Evolutionary conservation across 2,113 vertebrate species (phyloP).

Genomic region (Chunga burmeisteri): DNA sequence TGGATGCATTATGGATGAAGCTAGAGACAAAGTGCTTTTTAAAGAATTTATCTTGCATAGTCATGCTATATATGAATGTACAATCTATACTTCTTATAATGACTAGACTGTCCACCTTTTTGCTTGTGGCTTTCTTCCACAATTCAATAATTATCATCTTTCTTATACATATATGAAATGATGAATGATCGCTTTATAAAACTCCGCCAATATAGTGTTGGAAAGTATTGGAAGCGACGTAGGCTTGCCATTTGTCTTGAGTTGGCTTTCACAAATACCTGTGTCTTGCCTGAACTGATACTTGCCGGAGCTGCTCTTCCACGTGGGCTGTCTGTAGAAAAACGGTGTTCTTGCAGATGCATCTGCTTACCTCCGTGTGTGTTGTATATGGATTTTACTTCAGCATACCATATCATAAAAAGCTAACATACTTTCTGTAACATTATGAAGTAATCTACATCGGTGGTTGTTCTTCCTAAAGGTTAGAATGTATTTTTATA

Average conservation of each 20-base stretch:
- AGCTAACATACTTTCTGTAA: neutral
- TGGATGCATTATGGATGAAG: constrained; percentile 51
- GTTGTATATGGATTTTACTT: neutral
- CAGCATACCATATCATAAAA: neutral
- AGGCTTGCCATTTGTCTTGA: neutral
- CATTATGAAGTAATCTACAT: neutral
- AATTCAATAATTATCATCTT: neutral
- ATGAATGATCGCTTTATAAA: neutral
- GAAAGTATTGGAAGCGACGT: fast-evolving
- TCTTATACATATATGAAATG: neutral
- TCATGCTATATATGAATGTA: neutral
- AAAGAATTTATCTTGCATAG: constrained; percentile 9
- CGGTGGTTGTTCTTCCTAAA: neutral
- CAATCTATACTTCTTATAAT: neutral
- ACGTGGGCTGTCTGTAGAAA: neutral
- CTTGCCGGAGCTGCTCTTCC: neutral
- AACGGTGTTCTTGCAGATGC: neutral
- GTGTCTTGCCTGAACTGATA: neutral
- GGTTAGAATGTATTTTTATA: neutral
- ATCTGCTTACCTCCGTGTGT: neutral
- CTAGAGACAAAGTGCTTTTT: constrained; percentile 20
- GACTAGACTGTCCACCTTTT: neutral
- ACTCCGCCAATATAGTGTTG: fast-evolving
- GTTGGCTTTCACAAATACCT: neutral
- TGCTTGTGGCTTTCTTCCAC: neutral